Evolutionary conservation across 2,113 vertebrate genomes (phyloP), one percentile per base, ranked within the genome.

Genomic region (Etheostoma spectabile): DNA sequence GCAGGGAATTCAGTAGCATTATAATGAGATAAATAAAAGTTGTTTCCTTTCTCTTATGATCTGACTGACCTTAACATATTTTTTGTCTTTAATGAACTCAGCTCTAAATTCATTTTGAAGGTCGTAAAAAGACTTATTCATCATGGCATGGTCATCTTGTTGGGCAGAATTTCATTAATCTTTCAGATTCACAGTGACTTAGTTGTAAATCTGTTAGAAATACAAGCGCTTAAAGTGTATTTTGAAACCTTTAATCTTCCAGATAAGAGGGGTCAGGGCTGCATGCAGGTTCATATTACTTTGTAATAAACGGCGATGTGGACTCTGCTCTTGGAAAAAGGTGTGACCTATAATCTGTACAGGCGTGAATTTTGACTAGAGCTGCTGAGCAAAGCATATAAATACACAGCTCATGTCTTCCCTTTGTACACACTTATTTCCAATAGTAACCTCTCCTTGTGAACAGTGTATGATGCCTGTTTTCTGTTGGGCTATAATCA

Each of bases 281-380:
- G 21, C 42, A 52, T 74, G 27, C 76, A 55, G 67, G 72, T 70
- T 85, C n/a, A 42, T 53, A 66, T 52, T 68, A 76, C 71, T 64
- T 56, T 65, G 55, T 42, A 52, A 45, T 30, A 69, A 49, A 21
- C 1, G 38, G 56, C 22, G 6, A 19, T 73, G 61, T 57, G 30
- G 86, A 77, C 77, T 75, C 24, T 57, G 61, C 59, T 68, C 75
- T 59, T 78, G 60, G 45, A 81, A 64, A 79, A 74, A 78, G 13
- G 51, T 77, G 61, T 65, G 74, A 76, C 52, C 57, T 74, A 68
- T 82, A 69, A 69, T 69, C 64, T 78, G 22, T 64, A 65, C 74
- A 62, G 11, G 42, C 63, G 55, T 45, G 78, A 73, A 74, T 64
- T 74, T 8, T 74, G 65, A 83, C 16, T 6, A 30, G 35, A 68